Evolutionary conservation across 2,888 invertebrate genomes (phyloP).

Genomic region (Polyploca ridens): DNA sequence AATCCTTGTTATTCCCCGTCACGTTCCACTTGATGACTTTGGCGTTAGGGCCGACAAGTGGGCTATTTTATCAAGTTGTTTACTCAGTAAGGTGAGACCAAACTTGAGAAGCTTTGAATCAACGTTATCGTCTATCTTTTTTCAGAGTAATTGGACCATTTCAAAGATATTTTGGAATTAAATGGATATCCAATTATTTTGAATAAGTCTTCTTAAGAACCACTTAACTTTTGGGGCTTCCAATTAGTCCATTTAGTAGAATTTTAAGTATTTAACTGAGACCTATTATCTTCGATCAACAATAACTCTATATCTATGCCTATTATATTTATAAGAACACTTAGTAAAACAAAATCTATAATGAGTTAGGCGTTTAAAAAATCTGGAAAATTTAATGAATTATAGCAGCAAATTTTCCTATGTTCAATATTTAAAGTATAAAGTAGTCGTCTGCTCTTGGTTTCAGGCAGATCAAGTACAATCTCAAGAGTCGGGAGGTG

Average conservation of each 20-base stretch:
- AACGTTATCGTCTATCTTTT: too few species aligned
- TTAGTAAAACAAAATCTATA: too few species aligned
- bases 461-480: conserved; percentile 46
- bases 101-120: background rate
- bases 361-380: too few species aligned
- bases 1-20: background rate
- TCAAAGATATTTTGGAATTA: background rate
- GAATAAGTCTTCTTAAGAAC: background rate
- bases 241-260: too few species aligned
- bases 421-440: too few species aligned
- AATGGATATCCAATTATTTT: background rate
- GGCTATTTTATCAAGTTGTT: conserved; percentile 8
- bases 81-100: background rate
- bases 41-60: conserved; percentile 6
- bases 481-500: conserved; percentile 39
- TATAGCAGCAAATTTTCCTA: too few species aligned
- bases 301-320: too few species aligned
- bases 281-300: too few species aligned
- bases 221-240: background rate
- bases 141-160: background rate
- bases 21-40: conserved; percentile 9
- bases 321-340: too few species aligned
- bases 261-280: too few species aligned
- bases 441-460: background rate
- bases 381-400: too few species aligned